These are phyloP conservation scores for Trissonchulus sp. DNA, from an alignment of 2,888 invertebrate genomes.

Conservation along the genomic window DNA sequence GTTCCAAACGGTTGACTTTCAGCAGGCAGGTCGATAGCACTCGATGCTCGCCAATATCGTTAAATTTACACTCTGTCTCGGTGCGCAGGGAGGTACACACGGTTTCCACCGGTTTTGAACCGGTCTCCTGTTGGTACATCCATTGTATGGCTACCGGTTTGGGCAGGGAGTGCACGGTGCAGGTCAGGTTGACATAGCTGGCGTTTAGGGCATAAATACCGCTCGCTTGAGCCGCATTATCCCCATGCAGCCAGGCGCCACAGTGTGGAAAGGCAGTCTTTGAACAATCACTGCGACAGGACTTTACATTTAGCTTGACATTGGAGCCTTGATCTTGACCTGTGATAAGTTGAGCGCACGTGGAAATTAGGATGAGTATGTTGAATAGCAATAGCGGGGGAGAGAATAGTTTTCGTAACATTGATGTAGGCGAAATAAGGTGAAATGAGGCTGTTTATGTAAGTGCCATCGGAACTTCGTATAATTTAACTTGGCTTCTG, in stretches of 20 bases:
- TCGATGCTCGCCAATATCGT: constrained; percentile 25
- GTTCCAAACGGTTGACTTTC: constrained; percentile 12
- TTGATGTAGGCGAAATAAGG: no score
- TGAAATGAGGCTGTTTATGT: no score
- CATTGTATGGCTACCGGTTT: constrained; percentile 24
- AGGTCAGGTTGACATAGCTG: constrained; percentile 20
- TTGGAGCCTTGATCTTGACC: no score
- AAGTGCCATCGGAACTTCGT: no score
- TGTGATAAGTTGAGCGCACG: no score
- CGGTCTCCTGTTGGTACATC: neutral
- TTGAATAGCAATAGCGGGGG: no score
- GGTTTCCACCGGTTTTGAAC: neutral
- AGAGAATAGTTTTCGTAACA: no score
- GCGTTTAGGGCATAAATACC: constrained; percentile 24
- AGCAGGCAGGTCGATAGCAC: constrained; percentile 21
- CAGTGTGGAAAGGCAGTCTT: constrained; percentile 23
- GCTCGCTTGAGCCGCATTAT: constrained; percentile 2
- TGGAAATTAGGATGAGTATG: no score
- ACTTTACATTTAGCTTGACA: no score
- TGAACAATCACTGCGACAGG: neutral
- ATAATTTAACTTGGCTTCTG: no score
- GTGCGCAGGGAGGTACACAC: constrained; percentile 24
- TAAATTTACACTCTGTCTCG: constrained; percentile 23
- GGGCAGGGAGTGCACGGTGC: constrained; percentile 25
- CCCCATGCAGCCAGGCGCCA: constrained; percentile 25